Base-by-base conservation (phyloP, 2,888 invertebrate species). In the Cerastis rubricosa region DNA sequence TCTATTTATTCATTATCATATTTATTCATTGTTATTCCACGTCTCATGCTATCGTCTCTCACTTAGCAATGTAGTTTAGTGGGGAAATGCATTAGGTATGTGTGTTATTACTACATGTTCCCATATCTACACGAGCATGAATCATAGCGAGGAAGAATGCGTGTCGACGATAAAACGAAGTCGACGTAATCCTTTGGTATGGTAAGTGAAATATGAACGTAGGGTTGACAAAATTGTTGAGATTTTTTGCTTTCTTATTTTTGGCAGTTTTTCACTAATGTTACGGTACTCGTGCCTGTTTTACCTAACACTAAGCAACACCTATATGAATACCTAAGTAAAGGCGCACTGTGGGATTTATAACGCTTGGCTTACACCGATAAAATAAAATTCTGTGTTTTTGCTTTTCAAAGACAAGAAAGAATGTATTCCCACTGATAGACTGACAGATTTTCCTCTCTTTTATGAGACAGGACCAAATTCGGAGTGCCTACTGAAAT, bases 91-190 rank as follows among this genome's bases (percentile, higher is more conserved):
- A 45, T 65, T 25, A n/a, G n/a, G n/a, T n/a, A 67, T 54, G 25
- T 19, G 40, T 22, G 35, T 63, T 68, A 61, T 61, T 29, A 81
- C 71, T 57, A 49, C 85, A 74, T 81, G 74, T 54, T 49, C 14
- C 19, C 54, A 72, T 54, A 45, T 40, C 54, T 47, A 61, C 66
- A 74, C 57, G 65, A 72, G 45, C 59, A 59, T 76, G 65, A 84
- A 84, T 87, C 85, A 76, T 70, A n/a, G 64, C 65, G 40, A n/a
- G 11, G 17, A 80, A 71, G 76, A 76, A 87, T 87, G 69, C 40
- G 40, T 61, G 85, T 67, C 22, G 40, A 19, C n/a, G 51, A 87
- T 87, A 84, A 76, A 76, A 76, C 59, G 59, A n/a, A 54, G 49
- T 71, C 29, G 35, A 74, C 66, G 61, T 68, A 67, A 75, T 84